Evolutionary conservation across 2,113 vertebrate species (phyloP), one percentile per base, ranked within the genome.

Genomic region (Marmota flaviventris): DNA sequence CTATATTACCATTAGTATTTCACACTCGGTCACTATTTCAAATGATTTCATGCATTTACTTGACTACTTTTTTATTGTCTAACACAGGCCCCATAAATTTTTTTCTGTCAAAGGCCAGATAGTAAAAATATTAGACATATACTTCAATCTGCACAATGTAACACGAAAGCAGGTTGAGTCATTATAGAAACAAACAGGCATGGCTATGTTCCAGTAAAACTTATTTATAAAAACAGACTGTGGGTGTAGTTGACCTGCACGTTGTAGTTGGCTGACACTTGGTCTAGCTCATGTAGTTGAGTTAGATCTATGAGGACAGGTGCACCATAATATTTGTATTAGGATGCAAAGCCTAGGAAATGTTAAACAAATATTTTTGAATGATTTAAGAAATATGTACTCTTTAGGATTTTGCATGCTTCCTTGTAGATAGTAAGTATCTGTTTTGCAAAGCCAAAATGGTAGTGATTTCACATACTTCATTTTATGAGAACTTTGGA

Each of bases 121-220:
- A 90, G n/a, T 82, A 94, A 94, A 96, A 83, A 32, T 78, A n/a
- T 37, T 70, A 84, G 77, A 69, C 3, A 22, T 34, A 3, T 45
- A 32, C 39, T 89, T 34, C 25, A 37, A 11, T 79, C 16, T 76
- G 22, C 25, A 58, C 22, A 32, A 48, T 58, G 13, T 76, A 58
- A 56, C 39, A 67, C 27, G 76, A 83, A 63, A 95, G 67, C 61
- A 92, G 16, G n/a, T 48, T 48, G 69, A 45, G 45, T 39, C 20
- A 16, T 37, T 85, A 85, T 37, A 14, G 45, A 45, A 96, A 85
- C 67, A 92, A 78, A 42, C 18, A 61, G 34, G 25, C 9, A 2
- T 82, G 2, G 2, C 7, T 85, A 16, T 51, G 2, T 85, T 79
- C 70, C 70, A 73, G 1, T 83, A 91, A 90, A 34, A 48, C 53